Evolutionary conservation across 2,113 vertebrate species (phyloP).

Genomic region (Panthera tigris): DNA sequence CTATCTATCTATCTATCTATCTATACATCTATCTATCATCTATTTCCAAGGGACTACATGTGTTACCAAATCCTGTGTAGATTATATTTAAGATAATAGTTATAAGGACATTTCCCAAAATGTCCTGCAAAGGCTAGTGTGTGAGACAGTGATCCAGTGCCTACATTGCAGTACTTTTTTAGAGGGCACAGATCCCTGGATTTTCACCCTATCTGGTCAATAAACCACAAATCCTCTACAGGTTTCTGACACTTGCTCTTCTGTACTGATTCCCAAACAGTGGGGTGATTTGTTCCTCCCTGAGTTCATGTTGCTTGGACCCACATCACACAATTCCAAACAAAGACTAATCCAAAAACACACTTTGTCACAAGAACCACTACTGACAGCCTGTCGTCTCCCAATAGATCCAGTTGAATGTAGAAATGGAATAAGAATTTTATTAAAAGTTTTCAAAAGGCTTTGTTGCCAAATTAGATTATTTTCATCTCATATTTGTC

Average conservation of each 20-base stretch:
- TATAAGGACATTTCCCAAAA: not conserved
- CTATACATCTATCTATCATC: too few relatives aligned
- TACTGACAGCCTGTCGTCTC: not conserved
- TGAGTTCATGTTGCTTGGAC: not conserved
- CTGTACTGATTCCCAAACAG: not conserved
- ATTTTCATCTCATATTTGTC: slow-evolving; percentile 10
- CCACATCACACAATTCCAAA: not conserved
- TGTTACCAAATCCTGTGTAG: not conserved
- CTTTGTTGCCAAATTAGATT: not conserved
- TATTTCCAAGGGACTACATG: not conserved
- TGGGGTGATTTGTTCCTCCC: not conserved
- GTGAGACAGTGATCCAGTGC: accelerated
- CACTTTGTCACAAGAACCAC: not conserved
- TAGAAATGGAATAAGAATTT: not conserved
- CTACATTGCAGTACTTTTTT: not conserved
- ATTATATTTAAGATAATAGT: not conserved
- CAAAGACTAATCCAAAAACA: not conserved
- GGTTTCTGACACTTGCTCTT: not conserved
- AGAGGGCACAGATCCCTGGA: not conserved
- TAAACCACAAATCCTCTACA: not conserved
- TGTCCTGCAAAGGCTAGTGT: not conserved
- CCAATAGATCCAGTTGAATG: not conserved
- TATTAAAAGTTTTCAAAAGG: not conserved
- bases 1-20: too few relatives aligned
- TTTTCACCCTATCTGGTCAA: not conserved